Percentiles rank a stretch among this genome's conserved stretches.
Evolutionary conservation across 2,888 invertebrate genomes (phyloP).

Genomic region (Drepana falcataria): DNA sequence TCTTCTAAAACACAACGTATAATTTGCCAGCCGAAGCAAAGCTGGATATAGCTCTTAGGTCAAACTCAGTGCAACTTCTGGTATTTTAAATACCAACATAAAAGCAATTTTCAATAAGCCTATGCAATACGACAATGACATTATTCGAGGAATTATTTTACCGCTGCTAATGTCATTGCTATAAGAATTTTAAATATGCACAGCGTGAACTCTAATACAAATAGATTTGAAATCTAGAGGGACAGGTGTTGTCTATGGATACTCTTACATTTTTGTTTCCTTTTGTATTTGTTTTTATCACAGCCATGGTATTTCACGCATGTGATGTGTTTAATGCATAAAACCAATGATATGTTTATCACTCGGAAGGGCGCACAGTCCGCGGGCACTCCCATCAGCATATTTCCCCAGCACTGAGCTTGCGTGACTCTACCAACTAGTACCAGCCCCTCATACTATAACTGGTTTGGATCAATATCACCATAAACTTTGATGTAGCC

Average conservation of each 20-base stretch:
- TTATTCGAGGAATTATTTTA: too few relatives aligned
- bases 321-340: slow-evolving; percentile 2
- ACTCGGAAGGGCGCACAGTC: slow-evolving; percentile 17
- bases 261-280: slow-evolving; percentile 29
- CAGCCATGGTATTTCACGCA: slow-evolving; percentile 26
- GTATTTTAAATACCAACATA: too few relatives aligned
- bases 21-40: slow-evolving; percentile 3
- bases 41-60: neutral
- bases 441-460: slow-evolving; percentile 27
- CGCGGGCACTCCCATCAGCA: slow-evolving; percentile 43
- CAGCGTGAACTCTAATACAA: too few relatives aligned
- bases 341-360: slow-evolving; percentile 8
- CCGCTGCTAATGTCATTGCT: too few relatives aligned
- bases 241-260: too few relatives aligned
- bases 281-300: slow-evolving; percentile 25
- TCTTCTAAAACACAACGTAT: slow-evolving; percentile 33
- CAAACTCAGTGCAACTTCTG: too few relatives aligned
- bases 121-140: neutral
- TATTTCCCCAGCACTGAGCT: slow-evolving; percentile 40
- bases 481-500: slow-evolving; percentile 23
- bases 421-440: slow-evolving; percentile 48
- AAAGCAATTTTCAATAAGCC: neutral
- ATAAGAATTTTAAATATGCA: too few relatives aligned
- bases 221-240: too few relatives aligned
- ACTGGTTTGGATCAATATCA: slow-evolving; percentile 49